Percentiles rank a stretch among this genome's conserved stretches.
Conservation (phyloP, 2,888 invertebrate genomes). For the Drosophila siamana region DNA sequence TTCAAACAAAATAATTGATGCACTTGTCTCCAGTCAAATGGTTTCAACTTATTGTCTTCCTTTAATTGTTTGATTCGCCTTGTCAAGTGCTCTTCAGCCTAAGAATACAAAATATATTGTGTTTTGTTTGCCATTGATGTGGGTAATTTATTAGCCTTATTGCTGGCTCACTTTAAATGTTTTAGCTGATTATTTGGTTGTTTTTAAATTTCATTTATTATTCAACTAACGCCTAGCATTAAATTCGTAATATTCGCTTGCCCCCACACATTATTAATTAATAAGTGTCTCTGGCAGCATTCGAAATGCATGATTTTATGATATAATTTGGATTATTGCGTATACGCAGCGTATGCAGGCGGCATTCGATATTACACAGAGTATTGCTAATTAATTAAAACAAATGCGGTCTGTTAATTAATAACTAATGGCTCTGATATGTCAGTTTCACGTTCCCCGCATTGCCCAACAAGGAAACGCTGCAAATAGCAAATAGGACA, state of each 20-base stretch:
- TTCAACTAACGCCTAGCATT: neutral
- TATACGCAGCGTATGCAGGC: slow-evolving; percentile 10
- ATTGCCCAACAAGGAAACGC: slow-evolving; percentile 7
- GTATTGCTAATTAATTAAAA: slow-evolving; percentile 53
- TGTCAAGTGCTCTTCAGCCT: neutral
- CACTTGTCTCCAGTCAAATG: neutral
- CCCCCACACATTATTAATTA: slow-evolving; percentile 38
- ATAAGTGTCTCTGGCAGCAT: slow-evolving; percentile 38
- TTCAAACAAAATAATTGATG: slow-evolving; percentile 5
- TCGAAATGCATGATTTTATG: slow-evolving; percentile 25
- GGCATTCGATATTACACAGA: slow-evolving; percentile 21
- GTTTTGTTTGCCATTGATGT: neutral
- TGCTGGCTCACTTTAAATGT: neutral
- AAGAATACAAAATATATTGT: neutral
- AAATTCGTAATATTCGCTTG: slow-evolving; percentile 2
- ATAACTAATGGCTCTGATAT: slow-evolving; percentile 60
- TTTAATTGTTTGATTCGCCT: neutral
- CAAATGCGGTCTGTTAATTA: slow-evolving; percentile 65
- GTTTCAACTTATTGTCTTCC: neutral
- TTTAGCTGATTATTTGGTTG: neutral
- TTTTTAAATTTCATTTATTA: neutral
- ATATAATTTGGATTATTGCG: slow-evolving; percentile 35
- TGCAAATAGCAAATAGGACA: slow-evolving; percentile 13
- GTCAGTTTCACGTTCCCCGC: slow-evolving; percentile 44
- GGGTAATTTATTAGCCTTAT: neutral